Base-by-base conservation (phyloP, 1,140 invertebrate genomes). In the Anastatus disparis region DNA sequence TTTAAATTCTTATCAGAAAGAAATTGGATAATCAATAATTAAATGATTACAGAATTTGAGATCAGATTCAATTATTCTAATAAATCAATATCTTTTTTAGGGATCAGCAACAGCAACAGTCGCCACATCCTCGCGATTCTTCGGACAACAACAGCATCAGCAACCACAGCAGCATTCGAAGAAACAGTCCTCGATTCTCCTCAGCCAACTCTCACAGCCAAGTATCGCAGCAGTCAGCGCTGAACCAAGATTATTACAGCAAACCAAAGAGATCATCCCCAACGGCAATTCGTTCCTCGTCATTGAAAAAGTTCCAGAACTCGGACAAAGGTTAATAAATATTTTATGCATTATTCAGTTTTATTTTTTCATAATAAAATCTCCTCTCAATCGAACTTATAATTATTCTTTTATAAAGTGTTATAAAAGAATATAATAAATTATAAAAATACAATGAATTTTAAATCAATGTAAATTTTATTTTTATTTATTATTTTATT, bases 261-360 rank as follows among this genome's bases (percentile, higher is more conserved):
- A 75, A 61, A 46, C 61, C 20, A 38, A 56, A 27, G 63, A 56
- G 17, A 15, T 22, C 22, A 44, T 44, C 42, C 22, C 20, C 71
- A 75, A 22, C 31, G 29, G 75, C 12, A 79, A 82, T 40, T 81
- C 78, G 58, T 80, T 81, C 58, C 77, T 83, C 74, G 78, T 84
- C 66, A 73, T 83, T 73, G 80, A 84, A 53, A 81, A 82, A 55
- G 74, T 78, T 74, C 27, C 77, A 53, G 78, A 75, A 31, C 2
- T 29, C 2, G 10, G 48, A 55, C 20, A 70, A 70, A 70, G 67
- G 67, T 70, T 46, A n/a, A n/a, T n/a, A n/a, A n/a, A n/a, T n/a
- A n/a, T n/a, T n/a, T n/a, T n/a, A n/a, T n/a, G n/a, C n/a, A n/a
- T n/a, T n/a, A n/a, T n/a, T n/a, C n/a, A n/a, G n/a, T n/a, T n/a